Percentiles rank a stretch among this genome's conserved stretches.
These are phyloP conservation scores for Myotis brandtii DNA, from an alignment of 2,113 vertebrate species.

Conservation along the genomic window DNA sequence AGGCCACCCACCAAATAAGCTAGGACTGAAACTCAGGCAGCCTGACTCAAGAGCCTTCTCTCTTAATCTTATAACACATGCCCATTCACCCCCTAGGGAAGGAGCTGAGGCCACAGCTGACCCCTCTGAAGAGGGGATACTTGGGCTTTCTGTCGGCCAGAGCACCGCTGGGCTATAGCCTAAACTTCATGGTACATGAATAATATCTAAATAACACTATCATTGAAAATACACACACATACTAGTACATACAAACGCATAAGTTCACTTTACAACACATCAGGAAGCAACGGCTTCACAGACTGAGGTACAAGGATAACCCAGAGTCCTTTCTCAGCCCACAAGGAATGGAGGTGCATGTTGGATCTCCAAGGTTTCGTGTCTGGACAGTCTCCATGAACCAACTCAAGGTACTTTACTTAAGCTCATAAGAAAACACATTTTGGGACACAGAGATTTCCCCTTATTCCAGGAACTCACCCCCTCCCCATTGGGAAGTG, in stretches of 20 bases:
- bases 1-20: not conserved
- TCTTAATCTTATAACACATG: fast-evolving
- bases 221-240: no score
- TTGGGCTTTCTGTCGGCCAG: not conserved
- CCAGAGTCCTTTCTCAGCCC: not conserved
- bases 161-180: not conserved
- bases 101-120: not conserved
- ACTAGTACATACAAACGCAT: no score
- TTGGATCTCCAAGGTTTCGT: not conserved
- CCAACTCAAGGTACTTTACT: not conserved
- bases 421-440: not conserved
- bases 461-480: not conserved
- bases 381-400: not conserved
- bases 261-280: no score
- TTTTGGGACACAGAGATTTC: not conserved
- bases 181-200: no score
- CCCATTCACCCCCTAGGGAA: not conserved
- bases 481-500: not conserved
- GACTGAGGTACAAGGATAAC: no score
- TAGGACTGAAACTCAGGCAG: not conserved
- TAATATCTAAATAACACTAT: no score
- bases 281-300: no score
- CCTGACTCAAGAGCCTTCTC: not conserved
- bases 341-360: not conserved
- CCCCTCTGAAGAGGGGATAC: not conserved